Evolutionary conservation across 2,888 invertebrate species (phyloP), one percentile per base, ranked within the genome.

Genomic region (Plebejus anna): DNA sequence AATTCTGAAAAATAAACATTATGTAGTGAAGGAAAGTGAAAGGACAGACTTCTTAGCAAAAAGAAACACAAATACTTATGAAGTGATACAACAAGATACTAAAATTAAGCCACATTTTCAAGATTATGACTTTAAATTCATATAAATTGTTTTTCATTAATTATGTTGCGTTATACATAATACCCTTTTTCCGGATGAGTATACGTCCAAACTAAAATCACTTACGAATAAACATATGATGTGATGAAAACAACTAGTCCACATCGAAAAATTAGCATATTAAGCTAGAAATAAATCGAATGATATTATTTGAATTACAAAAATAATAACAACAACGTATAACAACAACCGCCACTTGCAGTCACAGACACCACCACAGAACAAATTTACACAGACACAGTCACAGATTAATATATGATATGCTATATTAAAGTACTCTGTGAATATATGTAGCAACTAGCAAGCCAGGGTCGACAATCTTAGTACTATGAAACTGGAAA

Each of bases 221-320:
- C 93, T 93, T 87, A 94, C 93, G 92, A 89, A 78, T 90, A 79
- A 80, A 92, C 86, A 78, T 87, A 93, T 9, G 92, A 90, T 78
- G 90, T 87, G 76, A 88, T 84, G 80, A 94, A 85, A 82, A 89
- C 82, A 79, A 93, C 83, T 79, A 91, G 80, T 51, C 88, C 91
- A 86, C 90, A 88, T 84, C 88, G 91, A 85, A 92, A 93, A 85
- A 92, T 85, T 84, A 90, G 88, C 93, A 94, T 93, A 86, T 85
- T 90, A 85, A 77, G 75, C 70, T 76, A 75, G 66, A 80, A 79
- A 73, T 76, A 79, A 80, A 80, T 78, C 77, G 57, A 80, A 78
- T 79, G 78, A 51, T 32, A 73, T 32, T 55, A 73, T 7, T 32
- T 70, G 13, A 78, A 70, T 78, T 78, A 79, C 76, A 75, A 78